These are phyloP conservation scores for Eupithecia subfuscata DNA, from an alignment of 2,888 invertebrate species.

Conservation along the genomic window DNA sequence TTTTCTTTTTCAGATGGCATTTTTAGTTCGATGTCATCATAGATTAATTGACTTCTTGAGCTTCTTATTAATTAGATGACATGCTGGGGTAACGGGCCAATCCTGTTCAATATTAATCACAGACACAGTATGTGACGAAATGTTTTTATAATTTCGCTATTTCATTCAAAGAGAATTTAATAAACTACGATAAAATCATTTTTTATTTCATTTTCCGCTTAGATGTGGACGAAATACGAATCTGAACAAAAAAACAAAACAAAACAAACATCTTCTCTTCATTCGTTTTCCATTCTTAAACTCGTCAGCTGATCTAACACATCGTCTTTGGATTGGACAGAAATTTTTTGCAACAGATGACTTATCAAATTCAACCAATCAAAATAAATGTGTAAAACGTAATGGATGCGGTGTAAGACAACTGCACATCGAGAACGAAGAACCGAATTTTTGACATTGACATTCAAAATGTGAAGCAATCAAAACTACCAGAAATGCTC, in stretches of 20 bases:
- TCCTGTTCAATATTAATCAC: background rate
- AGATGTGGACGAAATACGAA: background rate
- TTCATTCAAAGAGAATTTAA: too few relatives aligned
- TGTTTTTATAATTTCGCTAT: background rate
- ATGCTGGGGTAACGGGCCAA: background rate
- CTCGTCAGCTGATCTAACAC: background rate
- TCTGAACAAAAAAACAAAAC: too few relatives aligned
- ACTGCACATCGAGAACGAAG: background rate
- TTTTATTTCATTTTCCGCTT: background rate
- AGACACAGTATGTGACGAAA: background rate
- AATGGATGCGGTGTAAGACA: too few relatives aligned
- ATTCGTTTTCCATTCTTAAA: background rate
- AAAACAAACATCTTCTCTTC: background rate
- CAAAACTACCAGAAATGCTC: background rate
- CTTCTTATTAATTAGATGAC: background rate
- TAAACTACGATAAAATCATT: too few relatives aligned
- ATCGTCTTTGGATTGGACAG: background rate
- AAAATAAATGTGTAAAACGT: background rate
- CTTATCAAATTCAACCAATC: background rate
- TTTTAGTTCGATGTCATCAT: conserved; percentile 13
- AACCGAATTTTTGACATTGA: background rate
- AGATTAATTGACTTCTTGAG: too few relatives aligned
- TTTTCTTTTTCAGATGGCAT: conserved; percentile 41
- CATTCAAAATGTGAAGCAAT: background rate
- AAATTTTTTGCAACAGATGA: background rate